Evolutionary conservation across 1,140 invertebrate genomes (phyloP).

Genomic region (Drosophila kanapiae): DNA sequence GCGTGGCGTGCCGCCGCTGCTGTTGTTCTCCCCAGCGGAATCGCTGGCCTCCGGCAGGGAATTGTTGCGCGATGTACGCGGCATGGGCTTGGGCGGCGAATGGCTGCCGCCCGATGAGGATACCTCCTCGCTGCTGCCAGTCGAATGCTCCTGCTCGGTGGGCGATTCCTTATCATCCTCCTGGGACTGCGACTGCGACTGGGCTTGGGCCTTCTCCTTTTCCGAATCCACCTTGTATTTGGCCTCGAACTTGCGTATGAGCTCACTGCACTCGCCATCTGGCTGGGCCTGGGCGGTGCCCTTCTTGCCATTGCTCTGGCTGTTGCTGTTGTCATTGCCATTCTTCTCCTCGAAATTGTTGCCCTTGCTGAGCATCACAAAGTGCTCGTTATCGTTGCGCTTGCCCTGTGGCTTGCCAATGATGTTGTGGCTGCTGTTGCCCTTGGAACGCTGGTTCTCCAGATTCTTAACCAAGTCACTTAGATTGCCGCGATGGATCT

Average conservation of each 20-base stretch:
- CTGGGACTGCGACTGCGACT: constrained; percentile 19
- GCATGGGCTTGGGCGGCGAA: constrained; percentile 91
- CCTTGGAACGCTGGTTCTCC: constrained; percentile 81
- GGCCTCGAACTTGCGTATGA: constrained; percentile 79
- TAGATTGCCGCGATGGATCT: constrained; percentile 84
- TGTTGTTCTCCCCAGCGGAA: constrained; percentile 53
- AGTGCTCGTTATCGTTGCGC: constrained; percentile 71
- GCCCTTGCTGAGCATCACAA: constrained; percentile 64
- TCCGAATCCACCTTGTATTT: constrained; percentile 84
- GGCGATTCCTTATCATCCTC: constrained; percentile 77
- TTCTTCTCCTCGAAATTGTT: constrained; percentile 74
- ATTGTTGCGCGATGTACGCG: constrained; percentile 88
- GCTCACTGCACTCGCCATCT: constrained; percentile 66
- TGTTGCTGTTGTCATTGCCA: constrained; percentile 62
- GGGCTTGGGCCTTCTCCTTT: constrained; percentile 56
- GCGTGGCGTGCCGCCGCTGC: constrained; percentile 86
- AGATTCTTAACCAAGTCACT: constrained; percentile 85
- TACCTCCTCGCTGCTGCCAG: constrained; percentile 77
- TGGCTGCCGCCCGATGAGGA: constrained; percentile 69
- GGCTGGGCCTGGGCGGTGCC: not conserved
- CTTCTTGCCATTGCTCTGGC: constrained; percentile 48
- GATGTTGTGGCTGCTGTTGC: constrained; percentile 28
- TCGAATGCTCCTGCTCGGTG: constrained; percentile 74
- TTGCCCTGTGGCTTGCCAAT: constrained; percentile 33
- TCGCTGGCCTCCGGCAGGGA: constrained; percentile 87